Percentiles rank a stretch among this genome's conserved stretches.
Evolutionary conservation across 1,140 invertebrate genomes (phyloP).

Genomic region (Anadara kagoshimensis): DNA sequence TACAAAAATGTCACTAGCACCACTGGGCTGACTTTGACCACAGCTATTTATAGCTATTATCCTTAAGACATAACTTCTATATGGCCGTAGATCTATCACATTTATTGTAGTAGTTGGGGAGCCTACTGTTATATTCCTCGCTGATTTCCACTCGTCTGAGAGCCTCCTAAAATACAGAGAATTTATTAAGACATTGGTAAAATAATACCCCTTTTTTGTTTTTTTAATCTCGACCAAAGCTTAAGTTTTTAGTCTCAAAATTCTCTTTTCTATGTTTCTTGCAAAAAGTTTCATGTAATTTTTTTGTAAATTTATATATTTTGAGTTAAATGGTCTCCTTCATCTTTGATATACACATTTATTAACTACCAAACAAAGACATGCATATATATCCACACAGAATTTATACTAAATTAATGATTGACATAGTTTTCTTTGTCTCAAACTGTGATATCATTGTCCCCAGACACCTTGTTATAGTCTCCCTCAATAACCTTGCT

Average conservation of each 20-base stretch:
- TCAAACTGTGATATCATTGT: no score
- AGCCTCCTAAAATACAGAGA: background rate
- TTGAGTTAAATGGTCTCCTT: no score
- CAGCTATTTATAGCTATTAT: constrained; percentile 48
- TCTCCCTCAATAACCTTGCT: no score
- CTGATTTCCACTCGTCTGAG: constrained; percentile 23
- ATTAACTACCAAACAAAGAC: no score
- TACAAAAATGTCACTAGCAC: constrained; percentile 38
- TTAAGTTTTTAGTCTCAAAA: constrained; percentile 8
- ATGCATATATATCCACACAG: no score
- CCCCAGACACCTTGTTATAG: no score
- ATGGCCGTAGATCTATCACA: constrained; percentile 42
- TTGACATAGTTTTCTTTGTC: no score
- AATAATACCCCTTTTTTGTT: background rate
- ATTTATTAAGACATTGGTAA: constrained; percentile 13
- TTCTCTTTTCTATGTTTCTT: background rate
- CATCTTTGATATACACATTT: no score
- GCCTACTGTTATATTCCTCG: constrained; percentile 21
- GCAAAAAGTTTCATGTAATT: no score
- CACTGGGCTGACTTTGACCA: constrained; percentile 40
- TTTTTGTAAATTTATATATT: no score
- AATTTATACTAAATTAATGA: no score
- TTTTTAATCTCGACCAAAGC: background rate
- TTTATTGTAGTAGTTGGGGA: constrained; percentile 21
- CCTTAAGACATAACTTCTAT: constrained; percentile 42